Evolutionary conservation across 2,888 invertebrate genomes (phyloP), one percentile per base, ranked within the genome.

Genomic region (Sisyra nigra): DNA sequence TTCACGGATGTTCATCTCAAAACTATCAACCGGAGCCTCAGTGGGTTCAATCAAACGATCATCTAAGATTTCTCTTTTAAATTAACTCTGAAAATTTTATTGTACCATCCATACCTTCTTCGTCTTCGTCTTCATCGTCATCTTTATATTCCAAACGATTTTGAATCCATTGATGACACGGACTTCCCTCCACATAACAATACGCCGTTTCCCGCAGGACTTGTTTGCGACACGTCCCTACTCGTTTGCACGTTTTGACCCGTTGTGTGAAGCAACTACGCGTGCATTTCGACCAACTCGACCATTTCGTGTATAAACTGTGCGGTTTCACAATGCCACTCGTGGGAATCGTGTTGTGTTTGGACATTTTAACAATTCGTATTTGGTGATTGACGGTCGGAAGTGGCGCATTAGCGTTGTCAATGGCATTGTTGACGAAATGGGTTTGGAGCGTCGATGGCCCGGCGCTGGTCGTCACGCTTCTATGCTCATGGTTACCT

Each of bases 201-300:
- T 82, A 84, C 2, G 88, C 86, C 5, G 81, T 81, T 62, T 92
- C 87, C 47, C 77, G 74, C 42, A 91, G 73, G 32, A 82, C 74
- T 56, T 80, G 79, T 36, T 74, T 75, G 2, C 80, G 80, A 54
- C 92, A 93, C 50, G 83, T 68, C 8, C 76, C 71, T 1, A 73
- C 73, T 53, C 74, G 73, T 53, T 73, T 73, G 60, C 91, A 92
- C 56, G 75, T 73, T 58, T 88, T 81, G 56, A 74, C 72, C 50
- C 93, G 70, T 31, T 79, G 69, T 2, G 89, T 88, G 13, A 78
- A 77, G 57, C 93, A 93, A 49, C 76, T 73, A 47, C 73, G 68
- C 0, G 81, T 79, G 56, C 92, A 93, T 9, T 74, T 65, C 1
- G 80, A 80, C 92, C 92, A 93, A 24, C 75, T 66, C 32, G 80